These are phyloP conservation scores for Neodiprion virginianus DNA, from an alignment of 1,140 invertebrate species.

Conservation along the genomic window DNA sequence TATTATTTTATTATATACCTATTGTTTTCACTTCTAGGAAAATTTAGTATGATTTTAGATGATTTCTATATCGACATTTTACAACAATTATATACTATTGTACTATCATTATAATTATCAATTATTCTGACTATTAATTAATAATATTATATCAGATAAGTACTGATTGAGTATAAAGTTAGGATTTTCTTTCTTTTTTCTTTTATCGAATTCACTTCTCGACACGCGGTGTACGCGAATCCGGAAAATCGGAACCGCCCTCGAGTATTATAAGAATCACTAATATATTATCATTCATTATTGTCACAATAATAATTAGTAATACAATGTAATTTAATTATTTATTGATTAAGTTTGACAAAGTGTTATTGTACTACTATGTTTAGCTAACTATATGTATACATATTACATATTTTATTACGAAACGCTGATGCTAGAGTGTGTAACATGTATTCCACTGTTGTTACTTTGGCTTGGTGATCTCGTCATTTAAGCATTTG, in stretches of 20 bases:
- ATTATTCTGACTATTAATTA: background rate
- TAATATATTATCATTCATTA: constrained; percentile 64
- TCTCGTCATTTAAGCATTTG: background rate
- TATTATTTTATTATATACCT: constrained; percentile 32
- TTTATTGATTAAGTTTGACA: constrained; percentile 62
- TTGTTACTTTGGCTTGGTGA: background rate
- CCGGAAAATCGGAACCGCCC: constrained; percentile 18
- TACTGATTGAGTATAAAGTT: background rate
- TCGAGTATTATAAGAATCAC: constrained; percentile 63
- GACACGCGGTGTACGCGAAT: background rate
- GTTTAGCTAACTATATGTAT: constrained; percentile 26
- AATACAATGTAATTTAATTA: constrained; percentile 64
- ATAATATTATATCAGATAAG: background rate
- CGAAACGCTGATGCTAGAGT: constrained; percentile 24
- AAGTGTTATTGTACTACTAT: constrained; percentile 47
- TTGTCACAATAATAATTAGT: constrained; percentile 60
- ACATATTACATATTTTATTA: constrained; percentile 12
- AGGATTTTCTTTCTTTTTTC: background rate
- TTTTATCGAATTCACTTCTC: background rate
- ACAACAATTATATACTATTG: background rate
- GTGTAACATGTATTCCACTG: background rate
- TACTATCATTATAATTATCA: background rate
- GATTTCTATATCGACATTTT: background rate
- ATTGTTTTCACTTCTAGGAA: constrained; percentile 17
- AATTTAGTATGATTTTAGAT: constrained; percentile 36